phyloP scores from a whole-genome alignment of 2,888 invertebrate species.

The Brachylomia viminalis region DNA sequence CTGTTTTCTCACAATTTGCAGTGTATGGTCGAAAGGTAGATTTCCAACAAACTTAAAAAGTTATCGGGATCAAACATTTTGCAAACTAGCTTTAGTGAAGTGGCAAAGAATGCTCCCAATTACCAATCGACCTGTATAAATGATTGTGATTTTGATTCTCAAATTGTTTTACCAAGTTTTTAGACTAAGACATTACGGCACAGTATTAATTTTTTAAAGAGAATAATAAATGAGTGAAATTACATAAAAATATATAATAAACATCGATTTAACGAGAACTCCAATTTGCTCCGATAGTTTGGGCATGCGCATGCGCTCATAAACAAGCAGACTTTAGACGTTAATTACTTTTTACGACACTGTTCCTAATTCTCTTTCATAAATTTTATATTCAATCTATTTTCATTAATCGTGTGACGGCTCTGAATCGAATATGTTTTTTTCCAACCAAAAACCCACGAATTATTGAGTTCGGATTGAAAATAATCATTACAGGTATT shows the following conservation, averaged over 20 bases:
- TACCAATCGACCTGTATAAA: neutral
- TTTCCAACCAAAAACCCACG: too few species aligned
- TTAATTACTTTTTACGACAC: constrained; percentile 38
- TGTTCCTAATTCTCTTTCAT: constrained; percentile 36
- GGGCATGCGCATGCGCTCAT: constrained; percentile 34
- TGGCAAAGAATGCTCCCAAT: neutral
- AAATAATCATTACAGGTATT: neutral
- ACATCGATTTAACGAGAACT: constrained; percentile 24
- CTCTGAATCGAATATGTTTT: neutral
- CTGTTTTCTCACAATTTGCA: too few species aligned
- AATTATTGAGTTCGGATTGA: neutral
- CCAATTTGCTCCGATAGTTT: constrained; percentile 47
- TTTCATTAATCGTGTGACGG: constrained; percentile 18
- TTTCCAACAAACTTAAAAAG: neutral
- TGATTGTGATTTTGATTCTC: neutral
- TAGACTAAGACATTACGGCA: neutral
- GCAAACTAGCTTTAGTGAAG: neutral
- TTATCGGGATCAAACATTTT: neutral
- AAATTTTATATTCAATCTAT: constrained; percentile 40
- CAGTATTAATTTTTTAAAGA: neutral
- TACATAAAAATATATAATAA: constrained; percentile 24
- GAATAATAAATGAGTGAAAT: neutral
- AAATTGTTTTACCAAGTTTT: neutral
- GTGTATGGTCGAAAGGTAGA: neutral
- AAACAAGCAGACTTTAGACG: constrained; percentile 41